Evolutionary conservation across 2,888 invertebrate genomes (phyloP), one percentile per base, ranked within the genome.

Genomic region (Fragum sueziense): DNA sequence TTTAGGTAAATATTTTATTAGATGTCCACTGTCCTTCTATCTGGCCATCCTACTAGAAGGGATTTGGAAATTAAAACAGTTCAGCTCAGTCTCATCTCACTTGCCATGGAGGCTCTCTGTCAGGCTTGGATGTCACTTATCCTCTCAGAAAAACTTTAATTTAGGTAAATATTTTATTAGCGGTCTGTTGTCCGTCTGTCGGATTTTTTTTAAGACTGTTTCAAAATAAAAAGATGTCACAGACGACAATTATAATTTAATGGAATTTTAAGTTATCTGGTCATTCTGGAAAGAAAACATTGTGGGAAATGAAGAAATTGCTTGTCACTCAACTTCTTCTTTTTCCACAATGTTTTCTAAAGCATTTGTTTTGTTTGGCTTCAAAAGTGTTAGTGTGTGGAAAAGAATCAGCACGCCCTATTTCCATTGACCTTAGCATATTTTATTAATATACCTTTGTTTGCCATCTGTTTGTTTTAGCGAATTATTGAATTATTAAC

Each of bases 121-220:
- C 90, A 92, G 57, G 90, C 92, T 6, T 92, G 91, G 91, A 90
- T 90, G 70, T 80, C 87, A 25, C 75, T 87, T 69, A 91, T 93
- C 47, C 88, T 92, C 65, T 87, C 88, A 73, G 90, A 92, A 73
- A 92, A 91, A 76, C 90, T 92, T 74, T 89, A 89, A 65, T 93
- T 93, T 81, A 93, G 93, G 93, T 93, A 71, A 37, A 22, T 22
- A 11, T 54, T 37, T 37, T 37, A 9, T n/a, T n/a, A n/a, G n/a
- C n/a, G n/a, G n/a, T n/a, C n/a, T n/a, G n/a, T n/a, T n/a, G n/a
- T n/a, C n/a, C n/a, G n/a, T n/a, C n/a, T n/a, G n/a, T n/a, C n/a
- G n/a, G n/a, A n/a, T n/a, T n/a, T n/a, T 11, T 9, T 31, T 29
- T n/a, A 68, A 7, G 20, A 37, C 14, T 37, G 37, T 6, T 14